These are phyloP conservation scores for Diglossa cyanea DNA, from an alignment of 2,797 vertebrate genomes.

Conservation along the genomic window DNA sequence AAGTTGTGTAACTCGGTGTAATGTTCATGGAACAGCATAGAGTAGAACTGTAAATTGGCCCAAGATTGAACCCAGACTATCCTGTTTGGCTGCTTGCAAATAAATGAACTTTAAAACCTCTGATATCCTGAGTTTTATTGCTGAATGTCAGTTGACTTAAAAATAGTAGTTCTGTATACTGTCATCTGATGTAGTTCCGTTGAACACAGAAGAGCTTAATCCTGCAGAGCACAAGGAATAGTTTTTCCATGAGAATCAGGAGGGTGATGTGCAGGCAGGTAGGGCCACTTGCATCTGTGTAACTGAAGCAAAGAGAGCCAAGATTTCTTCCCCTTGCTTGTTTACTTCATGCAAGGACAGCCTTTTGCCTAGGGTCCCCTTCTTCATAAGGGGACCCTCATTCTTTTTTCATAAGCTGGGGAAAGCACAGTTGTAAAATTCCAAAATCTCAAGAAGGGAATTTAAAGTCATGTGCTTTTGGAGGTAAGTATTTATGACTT, in stretches of 20 bases:
- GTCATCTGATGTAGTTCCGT: background rate
- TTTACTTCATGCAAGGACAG: background rate
- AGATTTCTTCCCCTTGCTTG: background rate
- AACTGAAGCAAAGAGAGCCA: background rate
- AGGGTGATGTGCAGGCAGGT: background rate
- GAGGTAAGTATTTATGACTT: background rate
- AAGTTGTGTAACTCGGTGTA: background rate
- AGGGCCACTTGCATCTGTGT: background rate
- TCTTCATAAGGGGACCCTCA: background rate
- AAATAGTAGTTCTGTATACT: background rate
- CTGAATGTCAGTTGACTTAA: background rate
- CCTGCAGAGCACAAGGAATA: background rate
- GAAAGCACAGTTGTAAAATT: background rate
- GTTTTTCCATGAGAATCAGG: background rate
- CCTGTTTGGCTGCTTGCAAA: background rate
- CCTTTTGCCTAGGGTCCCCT: background rate
- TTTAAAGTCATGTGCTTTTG: background rate
- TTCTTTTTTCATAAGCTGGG: background rate
- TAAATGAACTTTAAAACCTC: conserved; percentile 24
- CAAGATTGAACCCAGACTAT: background rate
- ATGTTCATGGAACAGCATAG: background rate
- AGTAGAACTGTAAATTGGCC: background rate
- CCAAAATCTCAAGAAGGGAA: background rate
- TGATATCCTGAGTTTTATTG: conserved; percentile 22
- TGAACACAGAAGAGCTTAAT: background rate